Evolutionary conservation across 2,888 invertebrate genomes (phyloP).

Genomic region (Prosapia bicincta): DNA sequence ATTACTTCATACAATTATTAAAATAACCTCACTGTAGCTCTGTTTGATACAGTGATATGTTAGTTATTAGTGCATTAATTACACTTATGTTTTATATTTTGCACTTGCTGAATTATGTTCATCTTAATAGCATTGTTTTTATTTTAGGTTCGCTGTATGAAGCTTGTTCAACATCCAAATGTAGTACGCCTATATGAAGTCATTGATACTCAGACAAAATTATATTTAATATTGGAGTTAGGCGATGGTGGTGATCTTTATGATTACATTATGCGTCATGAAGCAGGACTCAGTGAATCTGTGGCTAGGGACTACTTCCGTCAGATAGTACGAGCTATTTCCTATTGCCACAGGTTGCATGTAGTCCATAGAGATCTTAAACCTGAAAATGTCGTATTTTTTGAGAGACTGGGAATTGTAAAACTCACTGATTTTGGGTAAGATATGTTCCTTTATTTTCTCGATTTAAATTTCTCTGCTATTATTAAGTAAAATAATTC

Average conservation of each 20-base stretch:
- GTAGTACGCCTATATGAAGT: constrained; percentile 98
- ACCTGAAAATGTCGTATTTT: constrained; percentile 99
- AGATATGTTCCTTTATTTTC: constrained; percentile 8
- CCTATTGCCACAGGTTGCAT: constrained; percentile 93
- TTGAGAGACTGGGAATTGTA: constrained; percentile 93
- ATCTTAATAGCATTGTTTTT: too few relatives aligned
- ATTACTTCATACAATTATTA: too few relatives aligned
- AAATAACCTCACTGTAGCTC: too few relatives aligned
- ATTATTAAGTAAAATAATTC: too few relatives aligned
- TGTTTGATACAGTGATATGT: too few relatives aligned
- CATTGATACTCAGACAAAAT: constrained; percentile 97
- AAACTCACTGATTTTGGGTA: constrained; percentile 98
- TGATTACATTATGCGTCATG: constrained; percentile 97
- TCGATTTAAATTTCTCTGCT: too few relatives aligned
- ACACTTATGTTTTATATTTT: too few relatives aligned
- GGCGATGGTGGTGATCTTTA: constrained; percentile 99
- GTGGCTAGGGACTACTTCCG: constrained; percentile 90
- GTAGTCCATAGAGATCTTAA: constrained; percentile 92
- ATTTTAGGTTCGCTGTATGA: constrained; percentile 93
- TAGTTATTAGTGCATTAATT: too few relatives aligned
- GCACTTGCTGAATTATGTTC: too few relatives aligned
- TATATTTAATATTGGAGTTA: constrained; percentile 93
- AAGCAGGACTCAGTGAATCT: constrained; percentile 59
- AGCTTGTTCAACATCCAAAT: constrained; percentile 98
- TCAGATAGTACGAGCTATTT: constrained; percentile 96